Evolutionary conservation across 2,888 invertebrate genomes (phyloP).

Genomic region (Cataglyphis rosenhaueri): DNA sequence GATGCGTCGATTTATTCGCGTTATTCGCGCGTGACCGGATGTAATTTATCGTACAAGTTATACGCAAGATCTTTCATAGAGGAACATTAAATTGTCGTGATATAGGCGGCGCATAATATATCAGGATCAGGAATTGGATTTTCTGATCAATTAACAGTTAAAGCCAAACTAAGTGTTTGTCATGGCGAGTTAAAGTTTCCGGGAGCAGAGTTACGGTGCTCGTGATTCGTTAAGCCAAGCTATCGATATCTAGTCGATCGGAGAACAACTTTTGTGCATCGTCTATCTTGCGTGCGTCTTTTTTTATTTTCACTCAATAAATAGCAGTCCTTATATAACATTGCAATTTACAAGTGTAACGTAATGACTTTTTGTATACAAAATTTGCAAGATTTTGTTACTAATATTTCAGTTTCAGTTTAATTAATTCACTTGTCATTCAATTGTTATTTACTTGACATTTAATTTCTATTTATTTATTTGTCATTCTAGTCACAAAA

Average conservation of each 20-base stretch:
- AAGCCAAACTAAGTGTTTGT: constrained; percentile 83
- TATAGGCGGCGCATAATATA: constrained; percentile 71
- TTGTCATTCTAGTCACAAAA: neutral
- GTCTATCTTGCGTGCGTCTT: constrained; percentile 10
- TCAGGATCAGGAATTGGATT: constrained; percentile 81
- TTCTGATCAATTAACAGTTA: constrained; percentile 83
- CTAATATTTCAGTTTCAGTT: neutral
- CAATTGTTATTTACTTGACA: neutral
- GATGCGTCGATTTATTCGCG: constrained; percentile 37
- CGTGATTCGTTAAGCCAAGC: constrained; percentile 78
- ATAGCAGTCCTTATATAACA: neutral
- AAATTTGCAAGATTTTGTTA: neutral
- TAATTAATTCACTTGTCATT: neutral
- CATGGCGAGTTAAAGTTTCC: constrained; percentile 79
- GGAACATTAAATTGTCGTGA: constrained; percentile 63
- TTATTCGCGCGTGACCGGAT: constrained; percentile 18
- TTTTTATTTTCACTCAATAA: constrained; percentile 25
- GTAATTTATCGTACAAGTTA: constrained; percentile 49
- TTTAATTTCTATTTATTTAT: neutral
- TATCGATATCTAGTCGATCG: constrained; percentile 74
- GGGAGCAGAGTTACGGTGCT: constrained; percentile 72
- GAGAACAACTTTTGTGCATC: constrained; percentile 32
- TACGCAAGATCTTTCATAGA: constrained; percentile 31
- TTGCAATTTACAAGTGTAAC: neutral
- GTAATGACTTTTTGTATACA: neutral